A percentile compares a stretch with the other conserved stretches of the same genome.
Conservation (phyloP, 2,113 vertebrate species). For the Raja brachyura region DNA sequence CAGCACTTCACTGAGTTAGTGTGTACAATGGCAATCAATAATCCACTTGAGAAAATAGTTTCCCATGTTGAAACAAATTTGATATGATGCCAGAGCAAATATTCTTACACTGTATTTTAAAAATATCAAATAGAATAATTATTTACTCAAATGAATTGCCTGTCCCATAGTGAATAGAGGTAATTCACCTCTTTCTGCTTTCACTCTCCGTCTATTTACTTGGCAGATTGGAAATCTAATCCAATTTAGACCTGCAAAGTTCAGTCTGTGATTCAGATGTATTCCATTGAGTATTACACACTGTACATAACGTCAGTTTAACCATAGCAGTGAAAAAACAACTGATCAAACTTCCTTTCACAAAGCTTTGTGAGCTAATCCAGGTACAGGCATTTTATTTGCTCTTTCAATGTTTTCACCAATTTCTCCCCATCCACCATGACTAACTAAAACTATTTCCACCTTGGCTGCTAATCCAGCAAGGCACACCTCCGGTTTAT, state of each 20-base stretch:
- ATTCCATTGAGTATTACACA: not conserved
- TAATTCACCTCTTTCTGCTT: not conserved
- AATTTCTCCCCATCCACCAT: no score
- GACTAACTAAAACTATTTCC: not conserved
- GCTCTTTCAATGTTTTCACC: not conserved
- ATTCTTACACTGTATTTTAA: not conserved
- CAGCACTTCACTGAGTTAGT: not conserved
- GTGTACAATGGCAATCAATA: not conserved
- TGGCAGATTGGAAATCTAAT: not conserved
- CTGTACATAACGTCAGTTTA: not conserved
- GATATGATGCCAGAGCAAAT: conserved; percentile 10
- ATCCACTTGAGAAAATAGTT: conserved; percentile 20
- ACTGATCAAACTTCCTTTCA: not conserved
- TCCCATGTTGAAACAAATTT: not conserved
- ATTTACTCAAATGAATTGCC: conserved; percentile 35
- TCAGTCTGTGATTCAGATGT: not conserved
- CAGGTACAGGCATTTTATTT: no score
- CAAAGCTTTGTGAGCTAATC: not conserved
- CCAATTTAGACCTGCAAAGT: conserved; percentile 1
- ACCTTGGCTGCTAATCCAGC: not conserved
- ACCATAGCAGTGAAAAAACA: not conserved
- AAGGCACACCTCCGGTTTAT: not conserved
- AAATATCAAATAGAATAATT: not conserved
- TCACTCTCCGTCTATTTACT: not conserved
- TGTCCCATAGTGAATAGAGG: not conserved